phyloP scores from a whole-genome alignment of 1,140 invertebrate species.

The Frieseomelitta varia region DNA sequence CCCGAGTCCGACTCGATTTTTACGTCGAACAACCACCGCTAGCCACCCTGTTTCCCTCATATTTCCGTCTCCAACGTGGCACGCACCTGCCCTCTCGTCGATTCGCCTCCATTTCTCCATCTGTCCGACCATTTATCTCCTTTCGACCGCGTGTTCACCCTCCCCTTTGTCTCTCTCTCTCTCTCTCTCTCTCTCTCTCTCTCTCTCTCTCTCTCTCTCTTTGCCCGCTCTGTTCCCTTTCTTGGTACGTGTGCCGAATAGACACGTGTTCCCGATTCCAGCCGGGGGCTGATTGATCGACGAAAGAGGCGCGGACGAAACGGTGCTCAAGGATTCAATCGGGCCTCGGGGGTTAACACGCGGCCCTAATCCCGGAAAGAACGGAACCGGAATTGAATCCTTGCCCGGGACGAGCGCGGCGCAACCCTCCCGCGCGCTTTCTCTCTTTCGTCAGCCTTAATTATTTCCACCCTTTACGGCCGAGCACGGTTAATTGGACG shows the following conservation, averaged over 20 bases:
- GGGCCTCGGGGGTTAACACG: constrained; percentile 25
- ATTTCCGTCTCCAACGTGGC: constrained; percentile 7
- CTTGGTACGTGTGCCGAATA: constrained; percentile 52
- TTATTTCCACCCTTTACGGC: constrained; percentile 26
- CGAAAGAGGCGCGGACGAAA: constrained; percentile 44
- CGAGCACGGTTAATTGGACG: neutral
- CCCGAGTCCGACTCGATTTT: neutral
- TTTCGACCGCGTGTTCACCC: neutral
- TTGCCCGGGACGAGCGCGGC: neutral
- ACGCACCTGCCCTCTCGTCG: constrained; percentile 3
- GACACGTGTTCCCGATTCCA: constrained; percentile 43
- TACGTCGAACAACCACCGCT: neutral
- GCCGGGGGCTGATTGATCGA: constrained; percentile 59
- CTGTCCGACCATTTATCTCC: constrained; percentile 49
- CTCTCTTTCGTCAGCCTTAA: constrained; percentile 32
- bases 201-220: too few relatives aligned
- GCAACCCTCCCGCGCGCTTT: neutral
- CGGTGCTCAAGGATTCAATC: constrained; percentile 62
- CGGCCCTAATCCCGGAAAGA: constrained; percentile 61
- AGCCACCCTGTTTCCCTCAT: constrained; percentile 2
- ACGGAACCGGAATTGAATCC: constrained; percentile 49
- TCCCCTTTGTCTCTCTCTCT: neutral
- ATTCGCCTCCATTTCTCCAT: constrained; percentile 42
- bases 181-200: neutral
- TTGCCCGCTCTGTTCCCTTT: neutral